Conservation (phyloP, 2,113 vertebrate species). For the Lates calcarifer region DNA sequence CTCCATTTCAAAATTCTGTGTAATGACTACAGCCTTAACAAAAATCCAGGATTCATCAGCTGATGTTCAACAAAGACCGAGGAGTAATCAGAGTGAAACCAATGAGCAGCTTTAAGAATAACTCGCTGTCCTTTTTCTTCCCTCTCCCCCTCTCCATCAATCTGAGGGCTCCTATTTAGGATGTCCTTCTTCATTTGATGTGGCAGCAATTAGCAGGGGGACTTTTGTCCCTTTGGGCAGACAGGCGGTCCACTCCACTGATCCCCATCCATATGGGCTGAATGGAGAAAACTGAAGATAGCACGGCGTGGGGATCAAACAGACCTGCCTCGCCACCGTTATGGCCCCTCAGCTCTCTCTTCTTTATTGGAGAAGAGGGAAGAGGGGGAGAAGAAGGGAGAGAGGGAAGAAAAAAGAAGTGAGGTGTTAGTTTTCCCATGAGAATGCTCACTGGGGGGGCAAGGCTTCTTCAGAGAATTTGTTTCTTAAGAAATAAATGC, state of each 20-base stretch:
- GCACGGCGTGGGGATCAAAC: constrained; percentile 76
- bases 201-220: constrained; percentile 90
- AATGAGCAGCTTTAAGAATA: constrained; percentile 43
- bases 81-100: constrained; percentile 48
- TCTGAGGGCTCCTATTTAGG: constrained; percentile 85
- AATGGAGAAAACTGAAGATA: constrained; percentile 83
- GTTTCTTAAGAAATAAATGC: not conserved
- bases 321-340: constrained; percentile 77
- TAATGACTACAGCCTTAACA: not conserved
- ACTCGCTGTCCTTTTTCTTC: constrained; percentile 65
- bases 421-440: constrained; percentile 89
- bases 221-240: constrained; percentile 87
- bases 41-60: constrained; percentile 19
- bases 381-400: constrained; percentile 63
- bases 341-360: constrained; percentile 76
- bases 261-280: constrained; percentile 86
- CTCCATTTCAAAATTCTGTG: not conserved
- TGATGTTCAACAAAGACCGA: constrained; percentile 31
- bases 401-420: constrained; percentile 49
- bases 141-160: constrained; percentile 73
- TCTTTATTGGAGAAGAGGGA: constrained; percentile 72
- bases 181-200: constrained; percentile 90
- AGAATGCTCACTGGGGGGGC: constrained; percentile 79
- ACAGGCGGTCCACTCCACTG: constrained; percentile 88
- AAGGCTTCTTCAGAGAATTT: not conserved